Evolutionary conservation across 2,113 vertebrate genomes (phyloP), one percentile per base, ranked within the genome.

Genomic region (Nesogale talazaci): DNA sequence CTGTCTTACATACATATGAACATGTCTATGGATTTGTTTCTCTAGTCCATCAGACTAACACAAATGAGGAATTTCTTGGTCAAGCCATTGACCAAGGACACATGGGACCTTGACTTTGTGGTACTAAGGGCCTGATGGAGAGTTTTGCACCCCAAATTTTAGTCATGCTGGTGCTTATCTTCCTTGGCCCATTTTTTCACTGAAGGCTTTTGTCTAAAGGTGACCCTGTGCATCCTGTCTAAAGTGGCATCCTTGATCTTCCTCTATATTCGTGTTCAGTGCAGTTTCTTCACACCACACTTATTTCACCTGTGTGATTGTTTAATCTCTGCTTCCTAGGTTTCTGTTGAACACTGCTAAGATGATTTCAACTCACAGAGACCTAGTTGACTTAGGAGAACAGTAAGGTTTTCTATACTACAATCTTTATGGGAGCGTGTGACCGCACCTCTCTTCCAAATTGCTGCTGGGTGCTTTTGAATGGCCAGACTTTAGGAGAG

Each of bases 111-210:
- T 0, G 17, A 38, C 17, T 56, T 12, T 1, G 22, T 4, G 36
- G 22, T 4, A 0, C 57, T 2, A 29, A 42, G 38, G 11, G 23
- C 16, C 25, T 81, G 5, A 22, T 16, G 1, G 9, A 76, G 59
- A 61, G 6, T 46, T 3, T 1, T 14, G 59, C 6, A 2, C 34
- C 11, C 11, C 52, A 16, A 19, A n/a, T 31, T 6, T 14, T 6
- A 0, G 19, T 12, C 57, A n/a, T 3, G 75, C 1, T 4, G 0
- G 0, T 19, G 40, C 67, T 5, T 0, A 0, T 2, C 23, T 59
- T 12, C n/a, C 31, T 6, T 0, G 1, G 20, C 8, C 52, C 12
- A 0, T 15, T 14, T 3, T 22, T 27, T 38, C 25, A 2, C 75
- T 19, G 36, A 10, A 5, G 11, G 38, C 10, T 3, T 31, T 40